Percentiles rank a stretch among this genome's conserved stretches.
Conservation (phyloP, 2,888 invertebrate species). For the Apamea epomidion region DNA sequence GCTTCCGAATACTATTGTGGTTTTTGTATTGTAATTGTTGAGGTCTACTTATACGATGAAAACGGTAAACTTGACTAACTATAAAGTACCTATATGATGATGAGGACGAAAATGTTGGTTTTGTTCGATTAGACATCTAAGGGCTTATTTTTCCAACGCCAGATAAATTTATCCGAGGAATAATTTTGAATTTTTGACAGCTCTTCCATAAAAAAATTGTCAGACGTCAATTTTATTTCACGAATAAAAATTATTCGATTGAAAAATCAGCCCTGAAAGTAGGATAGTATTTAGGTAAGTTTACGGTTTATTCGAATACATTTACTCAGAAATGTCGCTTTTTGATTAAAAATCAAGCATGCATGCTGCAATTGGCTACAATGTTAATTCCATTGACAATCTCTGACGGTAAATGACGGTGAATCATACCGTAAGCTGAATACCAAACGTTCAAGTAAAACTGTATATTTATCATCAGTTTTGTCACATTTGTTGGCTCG, state of each 20-base stretch:
- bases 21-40: slow-evolving; percentile 4
- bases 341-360: background rate
- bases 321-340: background rate
- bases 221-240: too few species aligned
- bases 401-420: slow-evolving; percentile 10
- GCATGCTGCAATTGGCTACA: background rate
- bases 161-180: too few species aligned
- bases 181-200: too few species aligned
- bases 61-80: background rate
- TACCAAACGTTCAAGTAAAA: slow-evolving; percentile 30
- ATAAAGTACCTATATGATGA: background rate
- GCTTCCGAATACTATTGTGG: background rate
- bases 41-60: too few species aligned
- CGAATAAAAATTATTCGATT: too few species aligned
- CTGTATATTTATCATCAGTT: slow-evolving; percentile 52
- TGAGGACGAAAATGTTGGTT: too few species aligned
- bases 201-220: too few species aligned
- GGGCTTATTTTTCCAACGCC: too few species aligned
- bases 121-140: background rate
- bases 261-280: background rate
- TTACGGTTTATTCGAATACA: background rate
- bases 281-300: background rate
- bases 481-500: slow-evolving; percentile 68
- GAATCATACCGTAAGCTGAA: slow-evolving; percentile 43
- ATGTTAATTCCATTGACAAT: background rate